Evolutionary conservation across 2,888 invertebrate genomes (phyloP).

Genomic region (Pherbina coryleti): DNA sequence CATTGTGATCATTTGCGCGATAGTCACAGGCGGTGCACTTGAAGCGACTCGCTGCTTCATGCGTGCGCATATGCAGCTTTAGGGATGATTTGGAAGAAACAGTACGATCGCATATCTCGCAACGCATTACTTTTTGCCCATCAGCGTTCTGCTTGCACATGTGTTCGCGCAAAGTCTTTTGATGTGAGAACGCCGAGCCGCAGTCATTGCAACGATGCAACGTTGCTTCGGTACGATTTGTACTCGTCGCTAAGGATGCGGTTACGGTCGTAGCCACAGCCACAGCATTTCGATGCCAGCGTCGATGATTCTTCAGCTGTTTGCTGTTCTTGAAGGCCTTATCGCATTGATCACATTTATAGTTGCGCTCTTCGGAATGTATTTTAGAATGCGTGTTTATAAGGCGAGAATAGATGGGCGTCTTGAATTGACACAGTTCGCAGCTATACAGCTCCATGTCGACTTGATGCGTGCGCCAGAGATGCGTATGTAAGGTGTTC

Average conservation of each 20-base stretch:
- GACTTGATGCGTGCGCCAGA: constrained; percentile 82
- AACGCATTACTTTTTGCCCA: constrained; percentile 68
- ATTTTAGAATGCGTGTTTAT: constrained; percentile 82
- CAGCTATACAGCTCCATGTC: constrained; percentile 86
- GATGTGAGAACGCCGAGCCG: constrained; percentile 62
- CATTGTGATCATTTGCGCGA: constrained; percentile 83
- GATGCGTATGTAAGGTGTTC: constrained; percentile 80
- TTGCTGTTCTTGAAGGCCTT: constrained; percentile 85
- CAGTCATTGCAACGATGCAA: constrained; percentile 70
- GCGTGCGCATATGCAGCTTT: constrained; percentile 71
- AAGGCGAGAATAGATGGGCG: constrained; percentile 78
- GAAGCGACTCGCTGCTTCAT: constrained; percentile 72
- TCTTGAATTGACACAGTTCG: constrained; percentile 81
- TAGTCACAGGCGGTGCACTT: constrained; percentile 81
- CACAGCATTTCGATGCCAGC: constrained; percentile 72
- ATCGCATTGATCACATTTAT: constrained; percentile 76
- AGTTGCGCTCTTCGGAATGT: constrained; percentile 77
- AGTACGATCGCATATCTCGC: constrained; percentile 68
- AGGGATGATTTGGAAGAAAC: constrained; percentile 71
- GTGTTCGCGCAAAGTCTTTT: constrained; percentile 71
- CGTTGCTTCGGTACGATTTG: background rate
- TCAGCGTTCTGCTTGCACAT: constrained; percentile 70
- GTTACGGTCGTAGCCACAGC: constrained; percentile 43
- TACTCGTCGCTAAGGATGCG: no score
- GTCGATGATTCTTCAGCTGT: constrained; percentile 83